Base-by-base conservation (phyloP, 2,888 invertebrate genomes). In the Eupithecia centaureata region DNA sequence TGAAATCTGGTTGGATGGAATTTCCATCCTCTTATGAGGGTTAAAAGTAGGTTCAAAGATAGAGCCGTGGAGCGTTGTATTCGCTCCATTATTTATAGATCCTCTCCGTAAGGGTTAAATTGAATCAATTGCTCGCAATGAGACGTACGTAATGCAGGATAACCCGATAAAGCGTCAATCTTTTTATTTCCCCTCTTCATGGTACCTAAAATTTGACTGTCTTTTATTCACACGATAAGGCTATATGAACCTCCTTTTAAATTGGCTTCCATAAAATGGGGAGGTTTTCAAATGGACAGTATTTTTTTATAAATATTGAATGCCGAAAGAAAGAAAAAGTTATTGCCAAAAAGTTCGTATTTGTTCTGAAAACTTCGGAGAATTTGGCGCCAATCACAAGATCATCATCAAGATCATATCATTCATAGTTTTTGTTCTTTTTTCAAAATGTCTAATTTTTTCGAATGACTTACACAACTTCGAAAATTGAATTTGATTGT, bases 61-160 rank as follows among this genome's bases (percentile, higher is more conserved):
- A 25, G 25, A 51, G 13, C 25, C 25, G 13, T 13, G 13, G 25
- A 51, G 13, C 51, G 51, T 25, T 51, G 12, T 64, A 68, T 68
- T 63, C 57, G 35, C 42, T 59, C 59, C 67, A 67, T 67, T 67
- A 70, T 67, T 56, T 47, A 59, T 28, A 63, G 33, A 64, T 22
- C 51, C 28, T 35, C 56, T 51, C 51, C 28, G 12, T 64, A 51
- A 54, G 63, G 51, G 33, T 54, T 67, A 59, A 62, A 70, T 64
- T 60, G 70, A 70, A 64, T 65, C 67, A 70, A 67, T 67, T 67
- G 61, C 62, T 58, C 18, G 52, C 56, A 65, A 62, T 47, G n/a
- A 22, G 61, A 56, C 63, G 61, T 47, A 47, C 4, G 22, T 47
- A 12, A 47, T 47, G 47, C 47, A 47, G 22, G 61, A 65, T 61